Evolutionary conservation across 2,888 invertebrate species (phyloP).

Genomic region (Eugnorisma glareosa): DNA sequence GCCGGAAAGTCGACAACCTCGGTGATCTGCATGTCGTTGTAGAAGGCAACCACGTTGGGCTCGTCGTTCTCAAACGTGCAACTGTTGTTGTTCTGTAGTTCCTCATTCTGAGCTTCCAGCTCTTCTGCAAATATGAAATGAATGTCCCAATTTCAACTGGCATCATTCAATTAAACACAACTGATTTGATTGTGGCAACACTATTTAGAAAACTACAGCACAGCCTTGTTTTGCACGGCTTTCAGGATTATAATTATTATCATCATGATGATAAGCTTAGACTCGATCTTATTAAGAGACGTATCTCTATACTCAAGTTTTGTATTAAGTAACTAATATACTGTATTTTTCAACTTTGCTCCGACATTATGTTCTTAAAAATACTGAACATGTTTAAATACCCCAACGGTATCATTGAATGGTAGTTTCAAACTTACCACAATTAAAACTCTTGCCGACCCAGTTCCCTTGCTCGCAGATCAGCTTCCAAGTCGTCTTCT

Average conservation of each 20-base stretch:
- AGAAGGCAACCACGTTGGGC: conserved; percentile 95
- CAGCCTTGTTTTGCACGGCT: background rate
- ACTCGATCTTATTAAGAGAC: background rate
- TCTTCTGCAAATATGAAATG: conserved; percentile 79
- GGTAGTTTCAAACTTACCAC: conserved; percentile 90
- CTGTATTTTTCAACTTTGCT: background rate
- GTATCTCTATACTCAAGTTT: background rate
- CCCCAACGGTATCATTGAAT: background rate
- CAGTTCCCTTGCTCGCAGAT: conserved; percentile 96
- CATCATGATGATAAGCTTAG: background rate
- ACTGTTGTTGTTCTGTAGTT: conserved; percentile 92
- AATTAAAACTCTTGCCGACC: conserved; percentile 95
- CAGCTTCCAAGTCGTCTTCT: conserved; percentile 96
- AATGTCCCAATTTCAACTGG: background rate
- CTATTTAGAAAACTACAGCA: background rate
- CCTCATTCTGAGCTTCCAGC: conserved; percentile 86
- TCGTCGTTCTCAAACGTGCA: conserved; percentile 95
- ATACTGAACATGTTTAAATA: background rate
- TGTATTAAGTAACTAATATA: background rate
- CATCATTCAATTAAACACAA: background rate
- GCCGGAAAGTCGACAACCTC: conserved; percentile 95
- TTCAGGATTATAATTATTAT: background rate
- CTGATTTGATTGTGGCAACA: background rate
- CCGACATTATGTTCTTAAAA: background rate
- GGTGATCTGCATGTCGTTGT: conserved; percentile 94